These are phyloP conservation scores for Actias luna DNA, from an alignment of 2,888 invertebrate species.

Conservation along the genomic window DNA sequence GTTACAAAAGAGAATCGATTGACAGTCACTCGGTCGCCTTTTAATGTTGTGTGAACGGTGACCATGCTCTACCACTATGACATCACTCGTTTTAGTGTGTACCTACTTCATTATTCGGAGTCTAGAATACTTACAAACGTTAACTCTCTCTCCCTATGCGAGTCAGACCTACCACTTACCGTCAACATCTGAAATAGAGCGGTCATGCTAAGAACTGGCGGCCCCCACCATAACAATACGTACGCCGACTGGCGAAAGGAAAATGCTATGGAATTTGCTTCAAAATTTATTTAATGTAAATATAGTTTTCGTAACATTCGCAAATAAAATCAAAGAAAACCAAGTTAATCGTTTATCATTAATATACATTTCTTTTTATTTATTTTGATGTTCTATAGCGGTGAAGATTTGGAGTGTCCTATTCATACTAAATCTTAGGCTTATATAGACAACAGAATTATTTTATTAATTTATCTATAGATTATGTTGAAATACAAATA, in stretches of 20 bases:
- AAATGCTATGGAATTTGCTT: constrained; percentile 76
- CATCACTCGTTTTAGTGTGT: constrained; percentile 37
- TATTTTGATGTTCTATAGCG: constrained; percentile 41
- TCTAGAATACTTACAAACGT: constrained; percentile 53
- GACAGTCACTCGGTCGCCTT: neutral
- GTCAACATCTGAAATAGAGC: constrained; percentile 81
- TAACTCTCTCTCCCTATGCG: constrained; percentile 49
- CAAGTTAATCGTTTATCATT: constrained; percentile 42
- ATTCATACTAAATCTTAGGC: constrained; percentile 74
- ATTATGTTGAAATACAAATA: constrained; percentile 17
- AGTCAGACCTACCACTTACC: constrained; percentile 76
- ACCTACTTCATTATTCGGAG: constrained; percentile 44
- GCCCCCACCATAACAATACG: constrained; percentile 70
- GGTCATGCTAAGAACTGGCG: constrained; percentile 66
- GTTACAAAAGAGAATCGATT: neutral
- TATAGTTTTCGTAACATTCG: constrained; percentile 66
- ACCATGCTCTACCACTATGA: constrained; percentile 48
- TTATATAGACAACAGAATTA: constrained; percentile 27
- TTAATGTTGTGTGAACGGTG: neutral
- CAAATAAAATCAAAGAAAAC: no score
- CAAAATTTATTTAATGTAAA: constrained; percentile 75
- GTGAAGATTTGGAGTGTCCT: constrained; percentile 53
- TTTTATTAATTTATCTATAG: constrained; percentile 27
- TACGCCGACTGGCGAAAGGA: constrained; percentile 65
- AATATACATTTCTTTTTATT: constrained; percentile 43